A percentile compares a stretch with the other conserved stretches of the same genome.
phyloP scores from a whole-genome alignment of 2,113 vertebrate species.

The Irena cyanogastra region DNA sequence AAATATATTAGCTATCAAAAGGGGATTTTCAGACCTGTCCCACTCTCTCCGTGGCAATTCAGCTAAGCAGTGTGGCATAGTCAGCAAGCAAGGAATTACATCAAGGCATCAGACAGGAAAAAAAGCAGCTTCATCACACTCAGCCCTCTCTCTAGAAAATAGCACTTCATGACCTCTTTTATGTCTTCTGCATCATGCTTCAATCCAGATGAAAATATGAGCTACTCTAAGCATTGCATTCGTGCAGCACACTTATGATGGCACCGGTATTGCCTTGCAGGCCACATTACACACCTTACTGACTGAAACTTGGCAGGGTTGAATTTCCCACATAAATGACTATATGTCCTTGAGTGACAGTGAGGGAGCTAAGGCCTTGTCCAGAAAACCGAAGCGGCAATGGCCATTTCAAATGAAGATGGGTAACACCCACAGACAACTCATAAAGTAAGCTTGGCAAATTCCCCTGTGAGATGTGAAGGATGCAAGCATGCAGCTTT shows the following conservation, averaged over 20 bases:
- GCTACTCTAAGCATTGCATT: not conserved
- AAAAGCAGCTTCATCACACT: not conserved
- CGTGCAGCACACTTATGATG: not conserved
- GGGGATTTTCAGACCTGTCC: not conserved
- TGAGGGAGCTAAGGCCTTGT: not conserved
- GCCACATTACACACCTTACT: not conserved
- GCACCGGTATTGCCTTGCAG: not conserved
- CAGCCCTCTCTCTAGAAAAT: not conserved
- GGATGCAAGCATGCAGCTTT: not conserved
- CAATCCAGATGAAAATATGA: not conserved
- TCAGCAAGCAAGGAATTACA: not conserved
- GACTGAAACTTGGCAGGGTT: not conserved
- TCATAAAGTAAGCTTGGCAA: not conserved
- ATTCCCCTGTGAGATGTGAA: not conserved
- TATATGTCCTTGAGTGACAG: rapidly evolving
- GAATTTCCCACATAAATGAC: not conserved
- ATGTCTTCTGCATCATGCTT: not conserved
- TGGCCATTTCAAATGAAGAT: not conserved
- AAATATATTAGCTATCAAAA: not conserved
- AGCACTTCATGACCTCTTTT: not conserved
- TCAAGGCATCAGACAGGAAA: not conserved
- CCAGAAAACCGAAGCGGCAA: not conserved
- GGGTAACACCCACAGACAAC: not conserved
- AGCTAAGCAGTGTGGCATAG: not conserved
- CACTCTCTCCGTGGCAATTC: not conserved